phyloP scores from a whole-genome alignment of 2,113 vertebrate genomes.

The Rhinopomastus cyanomelas region DNA sequence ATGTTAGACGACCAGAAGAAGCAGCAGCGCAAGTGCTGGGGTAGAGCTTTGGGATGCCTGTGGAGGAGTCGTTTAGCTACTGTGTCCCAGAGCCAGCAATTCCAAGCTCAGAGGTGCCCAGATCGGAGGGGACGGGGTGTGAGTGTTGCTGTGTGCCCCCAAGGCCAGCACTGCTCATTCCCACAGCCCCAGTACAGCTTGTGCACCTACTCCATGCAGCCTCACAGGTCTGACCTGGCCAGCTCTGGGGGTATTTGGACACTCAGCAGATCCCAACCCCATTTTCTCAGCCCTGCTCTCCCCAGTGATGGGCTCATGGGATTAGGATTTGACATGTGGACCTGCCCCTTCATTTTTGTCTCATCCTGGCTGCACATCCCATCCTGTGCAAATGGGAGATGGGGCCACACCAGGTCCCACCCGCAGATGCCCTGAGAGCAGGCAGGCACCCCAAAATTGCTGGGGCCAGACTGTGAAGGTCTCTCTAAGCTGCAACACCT shows the following conservation, averaged over 20 bases:
- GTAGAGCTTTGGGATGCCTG: not conserved
- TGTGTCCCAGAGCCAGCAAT: not conserved
- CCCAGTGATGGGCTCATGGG: fast-evolving
- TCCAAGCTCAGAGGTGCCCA: not conserved
- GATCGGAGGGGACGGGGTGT: not conserved
- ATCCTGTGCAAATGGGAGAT: not conserved
- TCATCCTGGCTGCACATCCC: not conserved
- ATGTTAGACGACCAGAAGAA: not conserved
- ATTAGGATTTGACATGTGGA: not conserved
- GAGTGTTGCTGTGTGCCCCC: fast-evolving
- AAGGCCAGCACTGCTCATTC: not conserved
- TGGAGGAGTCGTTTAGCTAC: not conserved
- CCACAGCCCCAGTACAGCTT: not conserved
- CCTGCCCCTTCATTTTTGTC: not conserved
- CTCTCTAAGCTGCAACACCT: not conserved
- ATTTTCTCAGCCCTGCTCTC: not conserved
- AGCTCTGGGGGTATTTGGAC: not conserved
- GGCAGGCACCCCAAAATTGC: not conserved
- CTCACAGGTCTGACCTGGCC: not conserved
- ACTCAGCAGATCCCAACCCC: not conserved
- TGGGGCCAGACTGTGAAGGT: not conserved
- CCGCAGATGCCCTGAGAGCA: fast-evolving
- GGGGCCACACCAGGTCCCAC: not conserved
- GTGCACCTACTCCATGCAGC: fast-evolving
- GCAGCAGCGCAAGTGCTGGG: not conserved